These are phyloP conservation scores for Symphodus melops DNA, from an alignment of 2,113 vertebrate species.

Conservation along the genomic window DNA sequence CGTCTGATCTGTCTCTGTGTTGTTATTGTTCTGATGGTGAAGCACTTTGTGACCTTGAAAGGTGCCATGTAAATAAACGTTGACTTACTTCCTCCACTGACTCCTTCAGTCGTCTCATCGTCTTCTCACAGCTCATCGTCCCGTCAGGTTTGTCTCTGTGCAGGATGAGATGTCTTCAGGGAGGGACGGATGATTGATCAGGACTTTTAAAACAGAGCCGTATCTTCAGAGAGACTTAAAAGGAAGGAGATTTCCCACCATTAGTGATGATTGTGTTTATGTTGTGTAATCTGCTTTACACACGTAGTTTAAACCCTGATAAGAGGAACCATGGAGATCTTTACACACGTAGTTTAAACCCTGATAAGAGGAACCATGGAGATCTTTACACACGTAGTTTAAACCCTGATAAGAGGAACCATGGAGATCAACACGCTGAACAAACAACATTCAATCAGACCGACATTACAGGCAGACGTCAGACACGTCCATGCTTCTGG, in stretches of 20 bases:
- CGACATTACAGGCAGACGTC: not conserved
- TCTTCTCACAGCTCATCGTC: conserved; percentile 2
- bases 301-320: conserved; percentile 16
- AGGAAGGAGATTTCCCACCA: conserved; percentile 52
- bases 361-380: not conserved
- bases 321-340: conserved; percentile 7
- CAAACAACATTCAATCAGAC: not conserved
- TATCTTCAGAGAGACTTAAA: conserved; percentile 18
- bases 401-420: conserved; percentile 48
- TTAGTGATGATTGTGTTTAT: conserved; percentile 62
- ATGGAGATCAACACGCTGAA: conserved; percentile 14
- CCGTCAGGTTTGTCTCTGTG: conserved; percentile 5
- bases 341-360: conserved; percentile 28
- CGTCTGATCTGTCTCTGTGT: too few relatives aligned
- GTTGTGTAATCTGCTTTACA: conserved; percentile 44
- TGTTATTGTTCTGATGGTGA: too few relatives aligned
- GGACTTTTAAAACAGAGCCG: conserved; percentile 13
- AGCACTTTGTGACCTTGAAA: too few relatives aligned
- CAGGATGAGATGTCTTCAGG: conserved; percentile 35
- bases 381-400: too few relatives aligned
- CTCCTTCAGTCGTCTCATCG: not conserved
- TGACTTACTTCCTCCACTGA: too few relatives aligned
- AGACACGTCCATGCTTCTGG: not conserved
- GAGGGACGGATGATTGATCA: conserved; percentile 36
- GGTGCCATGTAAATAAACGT: too few relatives aligned